These are phyloP conservation scores for Octodon degus DNA, from an alignment of 2,113 vertebrate species.

Conservation along the genomic window DNA sequence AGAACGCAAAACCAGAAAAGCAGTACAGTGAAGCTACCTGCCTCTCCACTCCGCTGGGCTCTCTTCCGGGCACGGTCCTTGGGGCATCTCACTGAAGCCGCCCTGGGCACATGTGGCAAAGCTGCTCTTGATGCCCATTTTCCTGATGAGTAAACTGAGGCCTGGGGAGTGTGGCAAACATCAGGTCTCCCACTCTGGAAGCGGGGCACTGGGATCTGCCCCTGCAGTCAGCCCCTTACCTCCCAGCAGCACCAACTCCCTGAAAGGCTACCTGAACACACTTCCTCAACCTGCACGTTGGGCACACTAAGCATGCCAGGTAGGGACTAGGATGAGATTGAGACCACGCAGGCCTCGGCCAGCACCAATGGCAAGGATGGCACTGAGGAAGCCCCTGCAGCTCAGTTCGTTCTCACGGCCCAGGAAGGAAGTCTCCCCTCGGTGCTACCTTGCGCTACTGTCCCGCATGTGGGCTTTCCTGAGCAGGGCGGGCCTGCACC, in stretches of 20 bases:
- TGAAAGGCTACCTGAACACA: not conserved
- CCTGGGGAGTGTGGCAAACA: too few relatives aligned
- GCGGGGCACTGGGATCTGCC: accelerated
- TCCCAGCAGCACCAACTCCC: too few relatives aligned
- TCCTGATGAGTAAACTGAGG: not conserved
- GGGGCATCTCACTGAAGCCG: not conserved
- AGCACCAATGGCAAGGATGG: accelerated
- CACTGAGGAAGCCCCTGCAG: not conserved
- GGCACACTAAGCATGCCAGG: not conserved
- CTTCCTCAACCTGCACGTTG: not conserved
- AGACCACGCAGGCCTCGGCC: accelerated
- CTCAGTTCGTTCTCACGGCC: not conserved
- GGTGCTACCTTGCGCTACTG: too few relatives aligned
- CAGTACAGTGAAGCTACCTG: not conserved
- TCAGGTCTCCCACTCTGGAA: not conserved
- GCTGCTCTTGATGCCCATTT: not conserved
- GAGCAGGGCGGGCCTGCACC: not conserved
- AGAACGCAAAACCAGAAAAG: not conserved
- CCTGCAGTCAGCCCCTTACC: not conserved
- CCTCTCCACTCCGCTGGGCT: accelerated
- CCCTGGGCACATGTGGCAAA: accelerated
- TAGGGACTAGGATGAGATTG: not conserved
- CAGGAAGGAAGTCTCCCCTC: accelerated
- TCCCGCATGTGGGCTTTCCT: not conserved
- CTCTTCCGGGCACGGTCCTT: accelerated